Conservation (phyloP, 2,113 vertebrate species). For the Indicator maculatus region DNA sequence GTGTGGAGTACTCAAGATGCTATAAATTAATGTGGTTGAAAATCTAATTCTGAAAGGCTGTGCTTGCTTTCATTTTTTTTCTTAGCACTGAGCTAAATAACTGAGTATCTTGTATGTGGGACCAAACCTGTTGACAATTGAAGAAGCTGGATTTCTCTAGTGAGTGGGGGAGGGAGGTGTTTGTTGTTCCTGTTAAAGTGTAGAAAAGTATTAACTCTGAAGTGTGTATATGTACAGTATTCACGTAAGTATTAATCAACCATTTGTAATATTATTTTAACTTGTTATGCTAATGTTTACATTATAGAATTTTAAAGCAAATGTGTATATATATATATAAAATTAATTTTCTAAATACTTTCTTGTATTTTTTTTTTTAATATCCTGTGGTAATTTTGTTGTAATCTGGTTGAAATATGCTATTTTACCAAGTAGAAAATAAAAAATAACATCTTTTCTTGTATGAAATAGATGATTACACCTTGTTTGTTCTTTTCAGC, state of each 20-base stretch:
- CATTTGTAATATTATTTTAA: slow-evolving; percentile 33
- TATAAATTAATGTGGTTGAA: neutral
- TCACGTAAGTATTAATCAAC: neutral
- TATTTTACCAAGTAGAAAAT: slow-evolving; percentile 70
- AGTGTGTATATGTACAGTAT: neutral
- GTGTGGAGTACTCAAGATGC: neutral
- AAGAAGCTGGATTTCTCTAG: neutral
- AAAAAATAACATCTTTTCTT: slow-evolving; percentile 66
- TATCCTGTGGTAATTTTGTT: slow-evolving; percentile 76
- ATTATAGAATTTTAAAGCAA: slow-evolving; percentile 73
- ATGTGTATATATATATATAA: slow-evolving; percentile 59
- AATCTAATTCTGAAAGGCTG: neutral
- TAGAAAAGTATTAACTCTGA: neutral
- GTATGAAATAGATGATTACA: neutral
- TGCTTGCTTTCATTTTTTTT: neutral
- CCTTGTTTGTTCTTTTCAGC: neutral
- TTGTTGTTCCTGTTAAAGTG: neutral
- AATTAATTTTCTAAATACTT: slow-evolving; percentile 75
- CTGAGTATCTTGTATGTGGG: neutral
- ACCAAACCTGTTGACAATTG: neutral
- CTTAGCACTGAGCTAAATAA: neutral
- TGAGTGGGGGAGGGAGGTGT: neutral
- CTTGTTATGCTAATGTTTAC: slow-evolving; percentile 72
- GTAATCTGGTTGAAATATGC: slow-evolving; percentile 54
- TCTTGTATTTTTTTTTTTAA: slow-evolving; percentile 72